These are phyloP conservation scores for Patella ulyssiponensis DNA, from an alignment of 2,888 invertebrate species.

Conservation along the genomic window DNA sequence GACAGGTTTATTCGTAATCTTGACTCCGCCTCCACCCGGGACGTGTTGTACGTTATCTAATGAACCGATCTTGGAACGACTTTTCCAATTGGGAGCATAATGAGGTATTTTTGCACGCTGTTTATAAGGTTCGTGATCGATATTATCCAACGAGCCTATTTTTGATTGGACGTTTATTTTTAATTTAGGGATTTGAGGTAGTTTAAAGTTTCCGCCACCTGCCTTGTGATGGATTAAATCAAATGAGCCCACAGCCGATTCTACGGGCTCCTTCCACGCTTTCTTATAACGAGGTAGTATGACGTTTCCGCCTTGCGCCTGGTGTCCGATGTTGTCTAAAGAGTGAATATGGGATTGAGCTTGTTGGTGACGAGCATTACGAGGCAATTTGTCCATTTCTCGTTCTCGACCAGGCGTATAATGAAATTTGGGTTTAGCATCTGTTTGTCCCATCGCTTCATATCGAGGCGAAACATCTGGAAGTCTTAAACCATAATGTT, in stretches of 20 bases:
- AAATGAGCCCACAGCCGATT: constrained; percentile 72
- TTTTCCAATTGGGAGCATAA: constrained; percentile 47
- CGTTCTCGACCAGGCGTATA: constrained; percentile 51
- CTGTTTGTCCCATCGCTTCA: constrained; percentile 48
- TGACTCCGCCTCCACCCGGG: constrained; percentile 50
- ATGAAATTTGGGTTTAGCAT: constrained; percentile 43
- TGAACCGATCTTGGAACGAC: constrained; percentile 51
- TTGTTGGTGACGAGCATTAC: constrained; percentile 69
- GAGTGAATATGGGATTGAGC: constrained; percentile 90
- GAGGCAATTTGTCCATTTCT: background rate
- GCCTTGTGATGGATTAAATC: constrained; percentile 51
- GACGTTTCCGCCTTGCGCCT: constrained; percentile 76
- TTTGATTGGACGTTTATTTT: constrained; percentile 47
- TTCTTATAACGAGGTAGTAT: constrained; percentile 46
- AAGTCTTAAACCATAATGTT: constrained; percentile 28
- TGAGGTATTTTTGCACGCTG: constrained; percentile 40
- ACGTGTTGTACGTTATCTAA: constrained; percentile 51
- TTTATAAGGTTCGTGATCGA: constrained; percentile 44
- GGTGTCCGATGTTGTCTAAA: constrained; percentile 86
- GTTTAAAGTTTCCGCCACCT: constrained; percentile 45
- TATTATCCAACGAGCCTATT: constrained; percentile 55
- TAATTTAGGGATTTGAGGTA: constrained; percentile 25
- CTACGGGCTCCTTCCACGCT: constrained; percentile 76
- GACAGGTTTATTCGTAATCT: constrained; percentile 40
- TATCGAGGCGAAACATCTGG: constrained; percentile 46